Percentiles rank a stretch among this genome's conserved stretches.
phyloP scores from a whole-genome alignment of 2,113 vertebrate genomes.

The Otolemur garnettii region DNA sequence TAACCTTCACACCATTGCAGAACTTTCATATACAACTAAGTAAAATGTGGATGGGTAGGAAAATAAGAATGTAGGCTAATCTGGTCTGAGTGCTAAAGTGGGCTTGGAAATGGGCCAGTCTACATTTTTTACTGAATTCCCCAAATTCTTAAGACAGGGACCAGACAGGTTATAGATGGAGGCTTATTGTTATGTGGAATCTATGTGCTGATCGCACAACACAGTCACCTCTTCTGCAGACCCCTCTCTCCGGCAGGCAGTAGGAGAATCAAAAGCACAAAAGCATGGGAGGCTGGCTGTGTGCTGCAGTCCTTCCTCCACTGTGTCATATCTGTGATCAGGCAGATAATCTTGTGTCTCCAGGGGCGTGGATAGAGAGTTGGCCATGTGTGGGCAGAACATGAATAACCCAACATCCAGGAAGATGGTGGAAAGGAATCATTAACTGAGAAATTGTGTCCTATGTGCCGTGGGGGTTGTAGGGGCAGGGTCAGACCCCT shows the following conservation, averaged over 20 bases:
- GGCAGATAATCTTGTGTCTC: background rate
- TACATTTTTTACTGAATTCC: background rate
- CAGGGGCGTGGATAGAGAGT: rapidly evolving
- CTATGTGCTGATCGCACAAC: rapidly evolving
- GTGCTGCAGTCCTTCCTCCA: background rate
- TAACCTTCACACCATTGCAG: background rate
- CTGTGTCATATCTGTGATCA: rapidly evolving
- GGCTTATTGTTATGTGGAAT: rapidly evolving
- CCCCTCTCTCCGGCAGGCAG: background rate
- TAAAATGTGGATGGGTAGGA: background rate
- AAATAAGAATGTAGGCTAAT: background rate
- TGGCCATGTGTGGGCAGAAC: background rate
- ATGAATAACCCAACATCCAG: rapidly evolving
- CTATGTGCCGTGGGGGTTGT: rapidly evolving
- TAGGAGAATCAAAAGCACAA: background rate
- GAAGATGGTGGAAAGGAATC: background rate
- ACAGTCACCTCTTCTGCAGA: background rate
- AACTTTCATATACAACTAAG: background rate
- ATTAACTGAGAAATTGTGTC: background rate
- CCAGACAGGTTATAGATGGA: background rate
- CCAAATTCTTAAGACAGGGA: background rate
- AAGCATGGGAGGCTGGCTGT: rapidly evolving
- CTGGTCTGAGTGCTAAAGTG: background rate
- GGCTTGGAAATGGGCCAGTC: background rate
- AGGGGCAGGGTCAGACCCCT: background rate